These are phyloP conservation scores for Epizoanthus ramosus DNA, from an alignment of 92 coral and sea anemone genomes.

Conservation along the genomic window DNA sequence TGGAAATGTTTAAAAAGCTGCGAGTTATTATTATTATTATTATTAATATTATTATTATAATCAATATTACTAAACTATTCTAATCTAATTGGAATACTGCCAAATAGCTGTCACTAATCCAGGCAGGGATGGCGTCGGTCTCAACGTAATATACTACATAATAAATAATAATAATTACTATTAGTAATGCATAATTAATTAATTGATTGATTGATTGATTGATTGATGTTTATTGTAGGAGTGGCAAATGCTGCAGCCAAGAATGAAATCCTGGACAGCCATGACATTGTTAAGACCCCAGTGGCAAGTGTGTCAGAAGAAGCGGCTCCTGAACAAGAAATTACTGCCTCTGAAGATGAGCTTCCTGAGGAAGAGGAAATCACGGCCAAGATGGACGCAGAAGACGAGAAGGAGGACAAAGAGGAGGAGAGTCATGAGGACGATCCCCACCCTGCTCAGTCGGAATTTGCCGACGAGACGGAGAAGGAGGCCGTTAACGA, in stretches of 20 bases:
- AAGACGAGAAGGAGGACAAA: neutral
- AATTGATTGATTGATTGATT: too few relatives aligned
- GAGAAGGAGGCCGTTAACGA: neutral
- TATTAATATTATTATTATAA: too few relatives aligned
- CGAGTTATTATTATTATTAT: too few relatives aligned
- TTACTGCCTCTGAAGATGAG: neutral
- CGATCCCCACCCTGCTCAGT: neutral
- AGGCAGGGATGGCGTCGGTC: too few relatives aligned
- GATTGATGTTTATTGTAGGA: conserved; percentile 1
- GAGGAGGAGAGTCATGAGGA: conserved; percentile 23
- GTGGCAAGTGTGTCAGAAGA: neutral
- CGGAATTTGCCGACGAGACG: conserved; percentile 11
- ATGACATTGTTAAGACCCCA: neutral
- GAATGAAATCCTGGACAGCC: conserved; percentile 18
- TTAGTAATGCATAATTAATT: too few relatives aligned
- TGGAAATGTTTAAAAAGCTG: too few relatives aligned
- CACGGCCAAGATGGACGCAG: neutral
- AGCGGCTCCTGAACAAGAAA: neutral
- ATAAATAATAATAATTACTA: too few relatives aligned
- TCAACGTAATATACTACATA: too few relatives aligned
- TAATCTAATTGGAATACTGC: too few relatives aligned
- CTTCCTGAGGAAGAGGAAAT: neutral
- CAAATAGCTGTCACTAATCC: too few relatives aligned
- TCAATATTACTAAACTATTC: too few relatives aligned
- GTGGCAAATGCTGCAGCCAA: conserved; percentile 35